Evolutionary conservation across 2,113 vertebrate genomes (phyloP), one percentile per base, ranked within the genome.

Genomic region (Siniperca chuatsi): DNA sequence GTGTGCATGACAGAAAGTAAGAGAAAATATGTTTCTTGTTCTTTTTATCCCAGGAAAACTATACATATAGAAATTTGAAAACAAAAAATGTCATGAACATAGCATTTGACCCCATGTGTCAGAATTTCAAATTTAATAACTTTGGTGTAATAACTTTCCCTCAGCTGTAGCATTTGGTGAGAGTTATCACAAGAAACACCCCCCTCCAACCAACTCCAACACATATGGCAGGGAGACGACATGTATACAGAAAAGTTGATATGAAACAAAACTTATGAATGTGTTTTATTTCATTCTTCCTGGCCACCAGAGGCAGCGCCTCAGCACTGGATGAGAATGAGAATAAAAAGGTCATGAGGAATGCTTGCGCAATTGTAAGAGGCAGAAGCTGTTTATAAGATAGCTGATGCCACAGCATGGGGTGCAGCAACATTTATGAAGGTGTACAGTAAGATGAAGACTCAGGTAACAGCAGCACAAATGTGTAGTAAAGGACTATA

Each of bases 341-440:
- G 8, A 12, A 70, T 23, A 44, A 66, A 82, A 64, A 75, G 57
- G 35, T 77, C 4, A 42, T n/a, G 12, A 62, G n/a, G 44, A 73
- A 77, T 25, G n/a, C 8, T 29, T 73, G n/a, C 0, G 8, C 21
- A 0, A 68, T 50, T 42, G 33, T 37, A 44, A 72, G 9, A 25
- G 18, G 65, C 42, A 13, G 37, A 44, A 42, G 33, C 42, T 20
- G 50, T 66, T 55, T 11, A 50, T 62, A 46, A 44, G 37, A 35
- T 10, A 52, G 40, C 8, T 71, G 33, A 40, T 40, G 29, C 42
- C 23, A 25, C 33, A 60, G 21, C 10, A 20, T 72, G 6, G 13
- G 8, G 25, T 66, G 54, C 15, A 57, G 57, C 55, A 74, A 52
- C 8, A 18, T 72, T 79, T 68, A 70, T 48, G 10, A 76, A 50